Base-by-base conservation (phyloP, 2,888 invertebrate genomes). In the Dicyrtoma fusca region DNA sequence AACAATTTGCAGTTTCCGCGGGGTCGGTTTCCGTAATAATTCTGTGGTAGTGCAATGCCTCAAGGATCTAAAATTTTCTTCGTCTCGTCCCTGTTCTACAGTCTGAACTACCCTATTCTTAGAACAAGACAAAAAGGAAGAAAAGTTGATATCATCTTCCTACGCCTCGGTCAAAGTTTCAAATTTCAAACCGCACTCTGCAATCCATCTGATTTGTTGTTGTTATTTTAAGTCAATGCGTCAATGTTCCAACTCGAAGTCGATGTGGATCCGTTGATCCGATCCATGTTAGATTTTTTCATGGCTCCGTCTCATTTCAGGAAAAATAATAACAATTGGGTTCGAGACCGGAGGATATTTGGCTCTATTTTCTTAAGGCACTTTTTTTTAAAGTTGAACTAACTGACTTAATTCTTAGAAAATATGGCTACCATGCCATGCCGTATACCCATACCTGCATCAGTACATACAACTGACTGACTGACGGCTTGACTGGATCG, bases 321-420 rank as follows among this genome's bases (percentile, higher is more conserved):
- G 19, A 19, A 44, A 19, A 61, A 61, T 34, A 34, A 34, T 34
- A 61, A 61, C 61, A 61, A 61, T 61, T 26, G 34, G 44, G 61
- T 61, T 59, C n/a, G 21, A 59, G 59, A 59, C 61, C 42, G 61
- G 61, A 61, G 61, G 61, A 61, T 61, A 61, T 42, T 61, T 44
- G 61, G 61, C 61, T 61, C 61, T 42, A 44, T 61, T 61, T 42
- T 17, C 19, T 61, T 44, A 61, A 61, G 44, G 17, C 11, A 3
- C 25, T 55, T 55, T 55, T 59, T 34, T 34, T 34, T 8, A 3
- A 34, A 34, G 4, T 34, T 34, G 34, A 34, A 34, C 34, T 8
- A 34, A 34, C 34, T 34, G 34, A 34, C 8, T 34, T n/a, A n/a
- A n/a, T 34, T 34, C 34, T 34, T 34, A 34, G 34, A 34, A 34